phyloP scores from a whole-genome alignment of 2,888 invertebrate species.

The Heliconius aoede region DNA sequence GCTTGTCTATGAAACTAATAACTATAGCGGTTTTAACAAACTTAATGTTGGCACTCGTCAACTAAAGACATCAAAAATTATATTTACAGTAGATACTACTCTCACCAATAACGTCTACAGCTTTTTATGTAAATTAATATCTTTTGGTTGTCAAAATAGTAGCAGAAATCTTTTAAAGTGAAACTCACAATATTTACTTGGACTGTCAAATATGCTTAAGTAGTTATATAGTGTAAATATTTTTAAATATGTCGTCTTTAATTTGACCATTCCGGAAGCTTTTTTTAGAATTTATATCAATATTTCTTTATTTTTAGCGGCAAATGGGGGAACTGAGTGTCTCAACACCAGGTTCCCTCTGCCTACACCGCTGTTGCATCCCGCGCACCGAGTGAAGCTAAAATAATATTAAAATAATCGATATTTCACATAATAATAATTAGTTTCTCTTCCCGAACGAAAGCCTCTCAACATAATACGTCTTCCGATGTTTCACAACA shows the following conservation, averaged over 20 bases:
- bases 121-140: neutral
- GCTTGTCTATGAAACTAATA: no score
- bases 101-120: neutral
- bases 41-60: neutral
- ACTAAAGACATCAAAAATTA: neutral
- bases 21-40: neutral
- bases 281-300: neutral
- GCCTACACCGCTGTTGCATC: no score
- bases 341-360: no score
- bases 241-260: no score
- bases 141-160: neutral
- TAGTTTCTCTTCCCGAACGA: slow-evolving; percentile 18
- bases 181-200: neutral
- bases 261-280: neutral
- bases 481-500: slow-evolving; percentile 65
- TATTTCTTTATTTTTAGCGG: no score
- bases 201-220: no score
- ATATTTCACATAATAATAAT: neutral
- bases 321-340: no score
- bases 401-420: neutral
- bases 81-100: neutral
- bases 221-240: no score
- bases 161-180: neutral
- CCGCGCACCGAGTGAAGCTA: neutral
- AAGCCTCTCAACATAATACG: slow-evolving; percentile 42